Evolutionary conservation across 2,888 invertebrate species (phyloP).

Genomic region (Dorcus hopei): DNA sequence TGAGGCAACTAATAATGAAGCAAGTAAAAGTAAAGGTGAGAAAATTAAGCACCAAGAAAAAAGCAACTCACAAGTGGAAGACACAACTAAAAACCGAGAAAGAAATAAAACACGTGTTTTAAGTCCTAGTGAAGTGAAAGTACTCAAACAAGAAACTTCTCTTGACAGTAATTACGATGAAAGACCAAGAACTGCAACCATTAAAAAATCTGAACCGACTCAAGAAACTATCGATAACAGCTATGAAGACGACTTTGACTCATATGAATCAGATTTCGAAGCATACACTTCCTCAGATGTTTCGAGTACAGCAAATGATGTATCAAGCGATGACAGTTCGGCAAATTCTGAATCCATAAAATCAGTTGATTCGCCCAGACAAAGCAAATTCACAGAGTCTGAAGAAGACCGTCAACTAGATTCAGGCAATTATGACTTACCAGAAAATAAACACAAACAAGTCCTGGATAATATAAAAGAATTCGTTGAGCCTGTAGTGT

Average conservation of each 20-base stretch:
- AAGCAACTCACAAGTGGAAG: background rate
- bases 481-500: conserved; percentile 46
- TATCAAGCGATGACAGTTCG: background rate
- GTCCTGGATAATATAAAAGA: conserved; percentile 48
- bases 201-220: conserved; percentile 21
- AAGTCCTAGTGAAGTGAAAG: conserved; percentile 23
- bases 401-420: conserved; percentile 57
- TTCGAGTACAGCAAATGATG: conserved; percentile 17
- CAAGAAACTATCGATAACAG: conserved; percentile 29
- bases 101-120: conserved; percentile 21
- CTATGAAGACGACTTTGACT: conserved; percentile 58
- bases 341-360: conserved; percentile 1
- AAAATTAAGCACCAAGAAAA: background rate
- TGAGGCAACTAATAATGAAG: background rate
- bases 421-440: conserved; percentile 59
- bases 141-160: conserved; percentile 14
- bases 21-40: too few species aligned
- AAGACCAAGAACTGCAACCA: conserved; percentile 46
- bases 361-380: conserved; percentile 1
- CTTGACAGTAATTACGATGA: conserved; percentile 26
- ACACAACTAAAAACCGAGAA: conserved; percentile 18
- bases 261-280: conserved; percentile 59
- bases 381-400: conserved; percentile 12
- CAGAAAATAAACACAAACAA: conserved; percentile 40
- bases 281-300: conserved; percentile 34